A percentile compares a stretch with the other conserved stretches of the same genome.
phyloP scores from a whole-genome alignment of 2,113 vertebrate species.

The Cottus gobio region DNA sequence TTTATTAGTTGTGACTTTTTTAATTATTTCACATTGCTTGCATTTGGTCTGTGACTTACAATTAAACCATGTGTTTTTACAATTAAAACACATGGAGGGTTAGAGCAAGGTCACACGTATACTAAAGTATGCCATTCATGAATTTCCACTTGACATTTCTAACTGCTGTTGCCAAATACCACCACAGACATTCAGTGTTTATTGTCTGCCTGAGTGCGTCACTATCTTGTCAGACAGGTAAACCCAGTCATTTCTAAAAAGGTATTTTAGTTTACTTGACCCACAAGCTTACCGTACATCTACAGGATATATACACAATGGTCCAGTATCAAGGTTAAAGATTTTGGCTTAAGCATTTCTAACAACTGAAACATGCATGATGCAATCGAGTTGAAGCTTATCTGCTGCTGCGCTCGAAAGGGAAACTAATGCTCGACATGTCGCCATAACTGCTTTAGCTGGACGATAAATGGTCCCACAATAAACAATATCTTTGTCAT shows the following conservation, averaged over 20 bases:
- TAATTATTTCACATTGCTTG: neutral
- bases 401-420: neutral
- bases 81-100: neutral
- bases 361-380: constrained; percentile 20
- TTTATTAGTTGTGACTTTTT: neutral
- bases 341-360: neutral
- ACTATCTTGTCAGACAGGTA: constrained; percentile 67
- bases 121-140: neutral
- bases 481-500: neutral
- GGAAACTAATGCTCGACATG: neutral
- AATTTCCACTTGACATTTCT: constrained; percentile 11
- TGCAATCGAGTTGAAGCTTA: neutral
- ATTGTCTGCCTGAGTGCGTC: constrained; percentile 8
- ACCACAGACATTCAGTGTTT: neutral
- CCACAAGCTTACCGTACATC: constrained; percentile 42
- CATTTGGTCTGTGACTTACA: neutral
- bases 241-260: constrained; percentile 34
- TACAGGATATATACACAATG: neutral
- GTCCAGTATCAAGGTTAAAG: neutral
- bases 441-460: neutral
- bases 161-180: constrained; percentile 5
- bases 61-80: too few relatives aligned
- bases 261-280: constrained; percentile 57
- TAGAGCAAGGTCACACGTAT: neutral
- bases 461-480: neutral